A percentile compares a stretch with the other conserved stretches of the same genome.
Evolutionary conservation across 2,888 invertebrate species (phyloP).

Genomic region (Carpatolechia fugitivella): DNA sequence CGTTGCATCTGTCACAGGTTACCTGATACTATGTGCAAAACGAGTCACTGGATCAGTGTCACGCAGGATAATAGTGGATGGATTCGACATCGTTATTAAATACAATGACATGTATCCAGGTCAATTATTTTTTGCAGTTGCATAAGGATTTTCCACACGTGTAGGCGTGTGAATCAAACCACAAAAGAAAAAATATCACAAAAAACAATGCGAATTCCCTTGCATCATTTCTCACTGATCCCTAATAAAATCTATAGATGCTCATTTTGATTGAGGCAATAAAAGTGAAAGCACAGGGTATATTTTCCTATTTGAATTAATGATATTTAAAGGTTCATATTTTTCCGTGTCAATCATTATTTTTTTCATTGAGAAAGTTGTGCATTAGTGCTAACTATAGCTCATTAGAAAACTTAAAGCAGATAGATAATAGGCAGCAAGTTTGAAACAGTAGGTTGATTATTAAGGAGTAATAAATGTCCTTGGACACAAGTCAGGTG

Average conservation of each 20-base stretch:
- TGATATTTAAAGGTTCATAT: conserved; percentile 9
- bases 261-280: conserved; percentile 21
- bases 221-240: conserved; percentile 42
- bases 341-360: conserved; percentile 47
- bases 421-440: no score
- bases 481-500: conserved; percentile 26
- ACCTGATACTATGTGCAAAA: conserved; percentile 62
- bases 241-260: conserved; percentile 31
- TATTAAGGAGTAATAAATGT: background rate
- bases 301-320: conserved; percentile 2
- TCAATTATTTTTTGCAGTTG: conserved; percentile 34
- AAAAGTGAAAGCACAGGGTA: conserved; percentile 24
- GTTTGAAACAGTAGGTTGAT: background rate
- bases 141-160: conserved; percentile 55
- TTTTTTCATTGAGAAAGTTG: conserved; percentile 45
- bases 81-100: conserved; percentile 27
- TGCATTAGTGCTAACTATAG: no score
- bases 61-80: conserved; percentile 40
- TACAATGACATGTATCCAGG: conserved; percentile 24
- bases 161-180: conserved; percentile 59
- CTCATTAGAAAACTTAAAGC: no score
- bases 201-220: conserved; percentile 43
- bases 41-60: conserved; percentile 60
- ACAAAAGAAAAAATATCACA: conserved; percentile 34
- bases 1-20: conserved; percentile 62